Percentiles rank a stretch among this genome's conserved stretches.
phyloP scores from a whole-genome alignment of 2,888 invertebrate genomes.

The Trichacis sp. region DNA sequence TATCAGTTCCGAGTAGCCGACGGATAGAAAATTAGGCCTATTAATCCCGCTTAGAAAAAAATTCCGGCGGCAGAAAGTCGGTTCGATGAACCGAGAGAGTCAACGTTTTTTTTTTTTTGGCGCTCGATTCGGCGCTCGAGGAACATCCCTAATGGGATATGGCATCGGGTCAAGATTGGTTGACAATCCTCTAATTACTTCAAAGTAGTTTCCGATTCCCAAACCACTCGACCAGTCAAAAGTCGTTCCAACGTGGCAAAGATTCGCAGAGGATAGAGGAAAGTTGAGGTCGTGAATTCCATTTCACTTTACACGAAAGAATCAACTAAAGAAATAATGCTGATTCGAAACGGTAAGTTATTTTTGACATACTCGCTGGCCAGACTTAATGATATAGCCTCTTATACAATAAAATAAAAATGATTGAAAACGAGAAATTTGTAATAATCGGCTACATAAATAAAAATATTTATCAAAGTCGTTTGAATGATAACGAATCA shows the following conservation, averaged over 20 bases:
- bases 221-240: constrained; percentile 38
- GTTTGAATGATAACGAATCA: too few relatives aligned
- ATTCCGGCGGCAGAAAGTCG: neutral
- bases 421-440: too few relatives aligned
- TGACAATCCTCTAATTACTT: constrained; percentile 67
- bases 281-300: constrained; percentile 36
- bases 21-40: neutral
- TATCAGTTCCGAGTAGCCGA: neutral
- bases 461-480: too few relatives aligned
- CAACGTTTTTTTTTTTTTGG: constrained; percentile 34
- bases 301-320: constrained; percentile 30
- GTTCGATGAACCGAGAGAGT: neutral
- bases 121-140: constrained; percentile 35
- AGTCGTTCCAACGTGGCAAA: constrained; percentile 34
- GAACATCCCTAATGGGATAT: constrained; percentile 59
- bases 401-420: too few relatives aligned
- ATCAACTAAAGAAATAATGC: too few relatives aligned
- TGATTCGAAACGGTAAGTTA: too few relatives aligned
- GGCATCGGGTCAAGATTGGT: constrained; percentile 55
- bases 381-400: too few relatives aligned
- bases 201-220: constrained; percentile 64
- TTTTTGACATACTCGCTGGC: too few relatives aligned
- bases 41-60: neutral
- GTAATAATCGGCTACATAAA: too few relatives aligned
- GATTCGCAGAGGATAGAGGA: constrained; percentile 30